Conservation (phyloP, 2,888 invertebrate genomes). For the Pinctada fucata region DNA sequence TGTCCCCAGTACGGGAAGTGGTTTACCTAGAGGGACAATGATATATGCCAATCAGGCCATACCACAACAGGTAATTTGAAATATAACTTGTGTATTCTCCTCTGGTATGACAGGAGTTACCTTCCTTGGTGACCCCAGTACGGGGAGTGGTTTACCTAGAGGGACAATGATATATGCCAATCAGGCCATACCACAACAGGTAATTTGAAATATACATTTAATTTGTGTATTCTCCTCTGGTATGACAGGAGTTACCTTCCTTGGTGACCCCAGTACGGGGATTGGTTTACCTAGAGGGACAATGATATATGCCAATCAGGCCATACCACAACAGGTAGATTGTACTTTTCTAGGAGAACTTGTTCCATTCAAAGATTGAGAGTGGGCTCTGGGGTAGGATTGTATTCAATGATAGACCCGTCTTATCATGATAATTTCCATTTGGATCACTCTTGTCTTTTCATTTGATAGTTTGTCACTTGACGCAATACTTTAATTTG, state of each 20-base stretch:
- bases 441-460: too few species aligned
- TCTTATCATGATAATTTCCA: too few species aligned
- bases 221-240: slow-evolving; percentile 74
- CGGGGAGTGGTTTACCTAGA: slow-evolving; percentile 74
- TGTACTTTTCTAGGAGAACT: too few species aligned
- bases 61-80: slow-evolving; percentile 70
- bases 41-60: slow-evolving; percentile 72
- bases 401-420: too few species aligned
- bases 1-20: slow-evolving; percentile 74
- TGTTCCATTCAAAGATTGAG: too few species aligned
- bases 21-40: slow-evolving; percentile 74
- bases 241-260: slow-evolving; percentile 73
- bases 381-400: too few species aligned
- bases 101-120: slow-evolving; percentile 71
- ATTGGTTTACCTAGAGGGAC: slow-evolving; percentile 75
- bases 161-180: slow-evolving; percentile 75
- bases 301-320: slow-evolving; percentile 74
- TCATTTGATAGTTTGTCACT: too few species aligned
- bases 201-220: slow-evolving; percentile 41
- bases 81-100: slow-evolving; percentile 71
- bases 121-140: slow-evolving; percentile 76
- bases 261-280: slow-evolving; percentile 75
- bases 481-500: too few species aligned
- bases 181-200: slow-evolving; percentile 73
- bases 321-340: slow-evolving; percentile 72